phyloP scores from a whole-genome alignment of 2,113 vertebrate genomes.

The Rhombomys opimus region DNA sequence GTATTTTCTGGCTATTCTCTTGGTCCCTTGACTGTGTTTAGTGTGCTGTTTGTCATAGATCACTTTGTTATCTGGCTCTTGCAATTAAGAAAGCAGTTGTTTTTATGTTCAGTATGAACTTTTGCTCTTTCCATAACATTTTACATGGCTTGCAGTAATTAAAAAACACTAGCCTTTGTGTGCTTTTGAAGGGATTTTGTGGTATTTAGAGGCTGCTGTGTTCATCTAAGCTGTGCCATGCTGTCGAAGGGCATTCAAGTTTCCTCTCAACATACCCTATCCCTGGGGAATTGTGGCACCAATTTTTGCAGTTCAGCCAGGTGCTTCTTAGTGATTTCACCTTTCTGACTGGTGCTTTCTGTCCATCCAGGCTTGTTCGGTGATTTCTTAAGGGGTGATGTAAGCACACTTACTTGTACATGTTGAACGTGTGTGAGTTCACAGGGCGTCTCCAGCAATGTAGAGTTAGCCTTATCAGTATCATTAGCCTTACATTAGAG shows the following conservation, averaged over 20 bases:
- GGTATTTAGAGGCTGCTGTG: neutral
- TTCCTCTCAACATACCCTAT: neutral
- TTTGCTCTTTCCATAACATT: neutral
- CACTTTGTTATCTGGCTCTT: constrained; percentile 11
- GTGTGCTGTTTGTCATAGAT: neutral
- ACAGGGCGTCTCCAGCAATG: neutral
- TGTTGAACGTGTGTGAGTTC: neutral
- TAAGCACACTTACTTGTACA: neutral
- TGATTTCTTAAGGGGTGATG: neutral
- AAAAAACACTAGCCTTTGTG: neutral
- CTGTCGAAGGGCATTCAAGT: neutral
- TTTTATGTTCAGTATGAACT: constrained; percentile 29
- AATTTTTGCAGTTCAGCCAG: neutral
- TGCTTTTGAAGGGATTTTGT: neutral
- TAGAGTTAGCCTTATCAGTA: constrained; percentile 1
- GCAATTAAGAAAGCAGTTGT: neutral
- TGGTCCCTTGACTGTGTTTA: neutral
- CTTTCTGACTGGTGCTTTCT: constrained; percentile 4
- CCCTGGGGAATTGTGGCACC: neutral
- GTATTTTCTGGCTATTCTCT: neutral
- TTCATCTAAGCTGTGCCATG: neutral
- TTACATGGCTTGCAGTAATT: constrained; percentile 36
- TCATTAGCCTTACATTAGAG: neutral
- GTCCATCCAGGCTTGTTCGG: neutral
- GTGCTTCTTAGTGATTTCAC: neutral